A percentile compares a stretch with the other conserved stretches of the same genome.
phyloP scores from a whole-genome alignment of 2,888 invertebrate genomes.

The Eristalinus sepulchralis region DNA sequence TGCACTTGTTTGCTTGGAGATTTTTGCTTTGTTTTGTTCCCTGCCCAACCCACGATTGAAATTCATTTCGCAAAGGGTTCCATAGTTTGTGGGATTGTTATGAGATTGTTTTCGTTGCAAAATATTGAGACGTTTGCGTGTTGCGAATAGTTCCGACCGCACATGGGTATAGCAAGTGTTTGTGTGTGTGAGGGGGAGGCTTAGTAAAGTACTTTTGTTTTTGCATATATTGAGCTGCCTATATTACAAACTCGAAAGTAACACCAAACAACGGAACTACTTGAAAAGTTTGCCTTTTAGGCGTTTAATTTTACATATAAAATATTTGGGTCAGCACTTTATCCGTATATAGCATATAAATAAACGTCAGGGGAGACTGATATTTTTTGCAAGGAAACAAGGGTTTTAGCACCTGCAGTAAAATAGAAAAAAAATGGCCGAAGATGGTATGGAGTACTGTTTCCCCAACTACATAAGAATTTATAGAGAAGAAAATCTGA shows the following conservation, averaged over 20 bases:
- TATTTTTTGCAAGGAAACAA: no score
- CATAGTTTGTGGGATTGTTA: not conserved
- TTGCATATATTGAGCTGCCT: not conserved
- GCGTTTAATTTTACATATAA: not conserved
- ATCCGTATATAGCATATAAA: not conserved
- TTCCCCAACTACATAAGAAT: no score
- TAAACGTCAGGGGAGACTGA: not conserved
- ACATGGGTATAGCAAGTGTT: not conserved
- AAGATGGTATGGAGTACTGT: no score
- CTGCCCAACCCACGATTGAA: not conserved
- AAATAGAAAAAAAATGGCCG: no score
- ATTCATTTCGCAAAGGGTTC: not conserved
- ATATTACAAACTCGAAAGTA: not conserved
- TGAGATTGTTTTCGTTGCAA: slow-evolving; percentile 18
- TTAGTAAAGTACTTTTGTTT: not conserved
- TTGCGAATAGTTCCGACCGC: slow-evolving; percentile 12
- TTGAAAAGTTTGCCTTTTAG: not conserved
- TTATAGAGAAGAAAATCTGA: no score
- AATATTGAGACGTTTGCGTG: not conserved
- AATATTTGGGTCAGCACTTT: not conserved
- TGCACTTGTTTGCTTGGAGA: not conserved
- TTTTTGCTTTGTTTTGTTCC: not conserved
- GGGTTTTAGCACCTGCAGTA: no score
- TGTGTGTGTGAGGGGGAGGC: not conserved
- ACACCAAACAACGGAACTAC: not conserved